Percentiles rank a stretch among this genome's conserved stretches.
Conservation (phyloP, 2,113 vertebrate genomes). For the Elanoides forficatus region DNA sequence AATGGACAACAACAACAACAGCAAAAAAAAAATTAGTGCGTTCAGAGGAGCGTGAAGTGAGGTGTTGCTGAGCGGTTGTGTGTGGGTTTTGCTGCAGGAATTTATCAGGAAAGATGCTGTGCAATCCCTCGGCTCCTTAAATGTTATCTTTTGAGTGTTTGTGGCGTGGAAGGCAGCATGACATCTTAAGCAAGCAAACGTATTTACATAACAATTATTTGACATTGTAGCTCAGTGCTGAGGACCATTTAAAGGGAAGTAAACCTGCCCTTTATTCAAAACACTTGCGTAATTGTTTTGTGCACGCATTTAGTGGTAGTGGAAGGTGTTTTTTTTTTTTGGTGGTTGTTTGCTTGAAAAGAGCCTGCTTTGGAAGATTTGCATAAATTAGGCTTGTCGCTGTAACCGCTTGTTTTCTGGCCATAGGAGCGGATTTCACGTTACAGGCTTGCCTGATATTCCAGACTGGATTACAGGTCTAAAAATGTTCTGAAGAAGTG, state of each 20-base stretch:
- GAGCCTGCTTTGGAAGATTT: background rate
- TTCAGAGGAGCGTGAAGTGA: background rate
- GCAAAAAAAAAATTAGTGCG: background rate
- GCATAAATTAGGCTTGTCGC: background rate
- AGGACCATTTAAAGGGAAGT: background rate
- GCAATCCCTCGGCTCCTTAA: background rate
- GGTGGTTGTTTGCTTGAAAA: background rate
- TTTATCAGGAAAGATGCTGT: conserved; percentile 33
- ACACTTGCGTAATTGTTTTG: conserved; percentile 11
- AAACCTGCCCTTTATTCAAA: background rate
- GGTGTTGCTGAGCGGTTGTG: background rate
- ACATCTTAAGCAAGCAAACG: background rate
- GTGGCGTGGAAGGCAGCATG: background rate
- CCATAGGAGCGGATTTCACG: background rate
- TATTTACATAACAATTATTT: conserved; percentile 5
- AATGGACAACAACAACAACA: background rate
- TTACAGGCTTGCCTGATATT: background rate
- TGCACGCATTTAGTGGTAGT: background rate
- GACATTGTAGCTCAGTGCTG: background rate
- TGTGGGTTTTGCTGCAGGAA: conserved; percentile 55
- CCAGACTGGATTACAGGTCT: background rate
- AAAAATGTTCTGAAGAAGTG: background rate
- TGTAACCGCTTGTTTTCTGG: background rate
- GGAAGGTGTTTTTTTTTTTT: background rate
- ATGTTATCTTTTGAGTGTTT: background rate